Conservation (phyloP, 2,888 invertebrate genomes). For the Hydraecia micacea region DNA sequence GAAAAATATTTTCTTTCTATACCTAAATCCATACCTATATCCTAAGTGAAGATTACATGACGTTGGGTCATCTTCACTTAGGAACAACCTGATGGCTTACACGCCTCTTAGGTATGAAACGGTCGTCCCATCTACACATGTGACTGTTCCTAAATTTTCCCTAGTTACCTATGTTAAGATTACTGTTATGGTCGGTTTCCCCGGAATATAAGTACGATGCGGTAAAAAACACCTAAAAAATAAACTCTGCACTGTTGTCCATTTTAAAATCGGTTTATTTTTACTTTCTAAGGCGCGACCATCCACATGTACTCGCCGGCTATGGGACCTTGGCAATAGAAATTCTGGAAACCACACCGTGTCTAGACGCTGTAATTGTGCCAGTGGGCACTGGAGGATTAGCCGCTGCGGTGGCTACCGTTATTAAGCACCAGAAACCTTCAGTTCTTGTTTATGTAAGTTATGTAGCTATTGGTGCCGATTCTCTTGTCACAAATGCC, state of each 20-base stretch:
- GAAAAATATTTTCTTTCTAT: not conserved
- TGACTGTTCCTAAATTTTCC: not conserved
- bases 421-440: constrained; percentile 95
- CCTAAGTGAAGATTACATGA: not conserved
- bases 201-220: not conserved
- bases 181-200: not conserved
- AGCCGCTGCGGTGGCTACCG: constrained; percentile 96
- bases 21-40: not conserved
- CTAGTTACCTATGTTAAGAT: not conserved
- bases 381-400: constrained; percentile 98
- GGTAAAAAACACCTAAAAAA: not conserved
- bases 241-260: not conserved
- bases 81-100: not conserved
- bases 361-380: constrained; percentile 96
- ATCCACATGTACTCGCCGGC: constrained; percentile 97
- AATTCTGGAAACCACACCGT: constrained; percentile 95
- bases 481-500: too few species aligned
- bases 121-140: not conserved
- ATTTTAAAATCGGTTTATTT: not conserved
- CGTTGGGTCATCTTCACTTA: not conserved
- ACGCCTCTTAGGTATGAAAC: not conserved
- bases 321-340: constrained; percentile 98
- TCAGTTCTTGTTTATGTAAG: constrained; percentile 95
- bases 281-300: constrained; percentile 94
- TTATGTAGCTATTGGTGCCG: too few species aligned